Base-by-base conservation (phyloP, 2,888 invertebrate genomes). In the Zele albiditarsus region DNA sequence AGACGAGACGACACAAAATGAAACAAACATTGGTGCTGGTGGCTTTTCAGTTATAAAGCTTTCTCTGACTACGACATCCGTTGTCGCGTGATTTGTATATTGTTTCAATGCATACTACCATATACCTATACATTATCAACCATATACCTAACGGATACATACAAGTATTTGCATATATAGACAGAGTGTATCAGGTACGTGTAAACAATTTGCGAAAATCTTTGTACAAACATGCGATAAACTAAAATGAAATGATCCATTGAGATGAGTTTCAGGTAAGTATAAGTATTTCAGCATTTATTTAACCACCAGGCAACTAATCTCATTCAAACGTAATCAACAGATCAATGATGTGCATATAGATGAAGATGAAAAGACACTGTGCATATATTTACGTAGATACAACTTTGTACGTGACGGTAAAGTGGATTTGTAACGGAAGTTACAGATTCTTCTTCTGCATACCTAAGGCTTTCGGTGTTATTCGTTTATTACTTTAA, bases 51-150 rank as follows among this genome's bases (percentile, higher is more conserved):
- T 38, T 53, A 53, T 53, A 46, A 31, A 76, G 75, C 71, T 78
- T 76, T 77, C 74, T 74, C 69, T 57, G 23, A 58, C 65, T 53
- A 58, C 76, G 65, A 77, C 75, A 76, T 77, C 75, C 79, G 77
- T 66, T 66, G 77, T 75, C 78, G 63, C 49, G n/a, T 66, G 46
- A 71, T 73, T 74, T 79, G 78, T 79, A 79, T 79, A 79, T 79
- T 79, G 75, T 79, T 79, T 58, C 71, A 77, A 71, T 69, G 60
- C 65, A 57, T 38, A 16, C 42, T 8, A 53, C 20, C 20, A 53
- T 20, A 53, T 53, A 53, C 42, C 27, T 57, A 8, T 27, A 58
- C 58, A 69, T 69, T 58, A 58, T 57, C 27, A 57, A 69, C 62
- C 38, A 8, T 38, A 6, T 38, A 8, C 10, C 38, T 12, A 38